Percentiles rank a stretch among this genome's conserved stretches.
Evolutionary conservation across 2,888 invertebrate species (phyloP).

Genomic region (Hirtodrosophila duncani): DNA sequence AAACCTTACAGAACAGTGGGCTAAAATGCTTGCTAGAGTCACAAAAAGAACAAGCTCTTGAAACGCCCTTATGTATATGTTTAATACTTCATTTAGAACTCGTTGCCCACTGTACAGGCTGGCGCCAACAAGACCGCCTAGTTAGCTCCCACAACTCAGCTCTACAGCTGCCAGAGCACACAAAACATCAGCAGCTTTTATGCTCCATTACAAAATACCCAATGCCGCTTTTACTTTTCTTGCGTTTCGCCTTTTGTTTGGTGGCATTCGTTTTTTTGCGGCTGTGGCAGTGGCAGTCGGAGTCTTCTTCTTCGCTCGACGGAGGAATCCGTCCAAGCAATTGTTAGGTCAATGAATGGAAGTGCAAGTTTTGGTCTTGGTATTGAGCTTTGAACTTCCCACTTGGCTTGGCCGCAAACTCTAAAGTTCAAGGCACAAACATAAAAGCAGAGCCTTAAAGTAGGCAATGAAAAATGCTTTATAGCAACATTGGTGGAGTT

Average conservation of each 20-base stretch:
- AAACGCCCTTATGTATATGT: too few relatives aligned
- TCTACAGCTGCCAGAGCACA: neutral
- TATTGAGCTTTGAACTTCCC: conserved; percentile 7
- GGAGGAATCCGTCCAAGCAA: neutral
- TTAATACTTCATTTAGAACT: too few relatives aligned
- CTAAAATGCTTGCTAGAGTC: neutral
- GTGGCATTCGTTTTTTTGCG: too few relatives aligned
- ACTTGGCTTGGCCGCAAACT: neutral
- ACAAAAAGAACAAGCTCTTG: neutral
- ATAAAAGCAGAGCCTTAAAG: conserved; percentile 8
- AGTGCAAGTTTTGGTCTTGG: neutral
- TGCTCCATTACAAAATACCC: conserved; percentile 16
- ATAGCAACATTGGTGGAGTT: neutral
- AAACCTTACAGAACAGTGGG: conserved; percentile 2
- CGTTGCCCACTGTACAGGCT: too few relatives aligned
- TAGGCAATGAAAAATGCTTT: conserved; percentile 7
- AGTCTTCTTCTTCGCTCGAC: too few relatives aligned
- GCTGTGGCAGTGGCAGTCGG: too few relatives aligned
- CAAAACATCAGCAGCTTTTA: conserved; percentile 10
- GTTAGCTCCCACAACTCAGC: too few relatives aligned
- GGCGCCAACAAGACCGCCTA: too few relatives aligned
- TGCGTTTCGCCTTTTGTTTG: conserved; percentile 16
- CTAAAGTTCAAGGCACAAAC: conserved; percentile 20
- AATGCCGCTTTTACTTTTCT: conserved; percentile 16
- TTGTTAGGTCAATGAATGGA: conserved; percentile 24